Percentiles rank a stretch among this genome's conserved stretches.
phyloP scores from a whole-genome alignment of 2,888 invertebrate species.

The Halocaridina rubra region DNA sequence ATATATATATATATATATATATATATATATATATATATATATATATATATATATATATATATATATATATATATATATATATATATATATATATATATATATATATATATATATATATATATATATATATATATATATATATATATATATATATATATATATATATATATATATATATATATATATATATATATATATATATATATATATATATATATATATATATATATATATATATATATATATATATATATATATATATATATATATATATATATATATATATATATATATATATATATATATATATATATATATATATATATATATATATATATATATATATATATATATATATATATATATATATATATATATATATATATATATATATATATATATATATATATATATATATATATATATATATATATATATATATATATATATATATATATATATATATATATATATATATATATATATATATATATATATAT shows the following conservation, averaged over 20 bases:
- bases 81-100: slow-evolving; percentile 22
- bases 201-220: slow-evolving; percentile 26
- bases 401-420: slow-evolving; percentile 5
- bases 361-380: slow-evolving; percentile 4
- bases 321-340: slow-evolving; percentile 24
- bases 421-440: slow-evolving; percentile 8
- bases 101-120: slow-evolving; percentile 15
- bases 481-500: no score
- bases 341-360: neutral
- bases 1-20: slow-evolving; percentile 30
- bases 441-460: slow-evolving; percentile 4
- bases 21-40: slow-evolving; percentile 20
- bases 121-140: slow-evolving; percentile 4
- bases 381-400: slow-evolving; percentile 2
- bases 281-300: slow-evolving; percentile 20
- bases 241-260: slow-evolving; percentile 14
- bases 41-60: slow-evolving; percentile 17
- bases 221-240: slow-evolving; percentile 12
- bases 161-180: slow-evolving; percentile 27
- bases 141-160: slow-evolving; percentile 26
- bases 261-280: slow-evolving; percentile 28
- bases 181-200: neutral
- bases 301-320: slow-evolving; percentile 11
- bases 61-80: slow-evolving; percentile 21
- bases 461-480: no score